Conservation (phyloP, 2,888 invertebrate species). For the Caenorhabditis sp. region DNA sequence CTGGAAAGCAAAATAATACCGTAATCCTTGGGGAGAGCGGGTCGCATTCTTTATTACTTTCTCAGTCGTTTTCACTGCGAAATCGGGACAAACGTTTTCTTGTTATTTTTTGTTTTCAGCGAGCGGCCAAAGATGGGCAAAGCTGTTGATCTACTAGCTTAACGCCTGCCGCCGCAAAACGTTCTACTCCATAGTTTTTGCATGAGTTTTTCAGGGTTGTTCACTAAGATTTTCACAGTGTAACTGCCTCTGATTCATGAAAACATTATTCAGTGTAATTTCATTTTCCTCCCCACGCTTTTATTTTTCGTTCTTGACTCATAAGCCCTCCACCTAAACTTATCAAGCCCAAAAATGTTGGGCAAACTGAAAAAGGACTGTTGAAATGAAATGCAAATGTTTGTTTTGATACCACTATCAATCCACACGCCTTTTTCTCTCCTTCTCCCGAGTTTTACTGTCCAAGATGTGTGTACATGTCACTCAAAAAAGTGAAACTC, state of each 20-base stretch:
- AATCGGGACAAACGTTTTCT: slow-evolving; percentile 24
- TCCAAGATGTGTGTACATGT: slow-evolving; percentile 42
- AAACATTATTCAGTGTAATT: too few species aligned
- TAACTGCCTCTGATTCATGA: background rate
- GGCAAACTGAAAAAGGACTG: slow-evolving; percentile 22
- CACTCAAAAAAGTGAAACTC: slow-evolving; percentile 41
- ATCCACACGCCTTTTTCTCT: slow-evolving; percentile 16
- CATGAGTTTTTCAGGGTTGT: too few species aligned
- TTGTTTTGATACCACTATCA: slow-evolving; percentile 59
- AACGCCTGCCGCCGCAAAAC: too few species aligned
- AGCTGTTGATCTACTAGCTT: too few species aligned
- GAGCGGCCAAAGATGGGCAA: too few species aligned
- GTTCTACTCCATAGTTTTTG: too few species aligned
- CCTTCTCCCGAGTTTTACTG: slow-evolving; percentile 37
- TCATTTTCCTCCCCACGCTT: background rate
- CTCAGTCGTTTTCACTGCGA: slow-evolving; percentile 18
- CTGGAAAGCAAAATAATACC: slow-evolving; percentile 9
- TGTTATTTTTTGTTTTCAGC: slow-evolving; percentile 32
- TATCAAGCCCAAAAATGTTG: slow-evolving; percentile 14
- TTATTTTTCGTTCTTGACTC: slow-evolving; percentile 2
- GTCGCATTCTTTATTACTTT: slow-evolving; percentile 29
- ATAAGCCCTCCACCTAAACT: slow-evolving; percentile 19
- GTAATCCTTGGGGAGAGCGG: slow-evolving; percentile 19
- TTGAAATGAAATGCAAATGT: slow-evolving; percentile 54
- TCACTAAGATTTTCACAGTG: too few species aligned